Evolutionary conservation across 2,888 invertebrate genomes (phyloP).

Genomic region (Abscondita cerata): DNA sequence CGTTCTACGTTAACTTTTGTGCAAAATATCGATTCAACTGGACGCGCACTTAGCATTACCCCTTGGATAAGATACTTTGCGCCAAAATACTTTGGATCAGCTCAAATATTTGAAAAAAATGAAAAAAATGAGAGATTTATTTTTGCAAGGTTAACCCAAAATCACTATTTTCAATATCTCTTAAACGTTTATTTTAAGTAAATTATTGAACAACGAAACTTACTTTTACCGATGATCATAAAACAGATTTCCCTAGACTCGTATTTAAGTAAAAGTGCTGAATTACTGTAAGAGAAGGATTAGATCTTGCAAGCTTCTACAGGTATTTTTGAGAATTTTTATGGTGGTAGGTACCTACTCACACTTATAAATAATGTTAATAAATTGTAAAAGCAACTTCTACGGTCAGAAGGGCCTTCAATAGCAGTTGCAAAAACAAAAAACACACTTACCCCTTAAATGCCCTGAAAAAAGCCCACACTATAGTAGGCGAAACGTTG

Average conservation of each 20-base stretch:
- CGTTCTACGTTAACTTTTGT: conserved; percentile 63
- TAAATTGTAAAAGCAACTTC: no score
- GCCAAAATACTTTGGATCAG: conserved; percentile 66
- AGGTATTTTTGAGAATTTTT: not conserved
- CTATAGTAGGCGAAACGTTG: no score
- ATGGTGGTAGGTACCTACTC: no score
- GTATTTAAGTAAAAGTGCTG: conserved; percentile 67
- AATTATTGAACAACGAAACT: conserved; percentile 60
- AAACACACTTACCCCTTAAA: no score
- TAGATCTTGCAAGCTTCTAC: conserved; percentile 2
- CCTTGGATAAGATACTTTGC: conserved; percentile 69
- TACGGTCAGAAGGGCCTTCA: no score
- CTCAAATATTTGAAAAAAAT: conserved; percentile 60
- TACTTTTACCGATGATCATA: conserved; percentile 57
- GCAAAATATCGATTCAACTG: conserved; percentile 64
- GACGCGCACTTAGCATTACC: conserved; percentile 62
- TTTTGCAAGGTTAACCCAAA: conserved; percentile 63
- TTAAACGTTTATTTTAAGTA: no score
- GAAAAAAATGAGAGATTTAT: conserved; percentile 58
- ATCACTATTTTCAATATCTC: no score
- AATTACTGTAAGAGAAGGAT: conserved; percentile 53
- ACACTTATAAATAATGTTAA: no score
- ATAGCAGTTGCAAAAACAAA: no score
- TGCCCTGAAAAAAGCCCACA: no score
- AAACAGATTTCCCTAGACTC: conserved; percentile 68